Conservation (phyloP, 2,888 invertebrate genomes). For the Thalpophila matura region DNA sequence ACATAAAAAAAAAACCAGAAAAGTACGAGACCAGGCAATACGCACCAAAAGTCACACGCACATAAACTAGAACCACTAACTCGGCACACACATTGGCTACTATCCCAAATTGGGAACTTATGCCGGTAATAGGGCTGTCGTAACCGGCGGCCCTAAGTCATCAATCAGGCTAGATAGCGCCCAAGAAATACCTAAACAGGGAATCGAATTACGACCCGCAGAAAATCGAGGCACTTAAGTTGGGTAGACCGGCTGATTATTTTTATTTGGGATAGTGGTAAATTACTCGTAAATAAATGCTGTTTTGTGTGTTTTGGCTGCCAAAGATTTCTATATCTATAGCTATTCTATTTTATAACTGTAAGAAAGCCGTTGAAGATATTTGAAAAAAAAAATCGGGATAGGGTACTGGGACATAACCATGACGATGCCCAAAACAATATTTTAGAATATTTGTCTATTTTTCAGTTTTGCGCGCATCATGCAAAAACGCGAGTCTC, state of each 20-base stretch:
- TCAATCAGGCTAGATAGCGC: constrained; percentile 57
- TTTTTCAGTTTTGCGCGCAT: no score
- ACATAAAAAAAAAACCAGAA: no score
- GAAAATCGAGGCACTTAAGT: constrained; percentile 32
- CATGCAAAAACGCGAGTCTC: no score
- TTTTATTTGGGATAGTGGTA: constrained; percentile 27
- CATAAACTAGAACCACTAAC: constrained; percentile 6
- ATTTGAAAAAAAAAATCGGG: no score
- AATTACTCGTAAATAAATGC: constrained; percentile 18
- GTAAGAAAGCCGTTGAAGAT: no score
- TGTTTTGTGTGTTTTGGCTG: neutral
- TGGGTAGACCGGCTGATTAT: constrained; percentile 29
- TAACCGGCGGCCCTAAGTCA: constrained; percentile 28
- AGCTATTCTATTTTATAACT: no score
- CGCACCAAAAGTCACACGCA: no score
- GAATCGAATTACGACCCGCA: constrained; percentile 52
- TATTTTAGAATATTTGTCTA: no score
- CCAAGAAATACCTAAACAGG: constrained; percentile 49
- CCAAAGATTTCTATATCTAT: no score
- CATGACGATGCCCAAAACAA: no score
- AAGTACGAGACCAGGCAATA: no score
- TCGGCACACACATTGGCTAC: constrained; percentile 19
- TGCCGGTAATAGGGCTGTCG: constrained; percentile 45
- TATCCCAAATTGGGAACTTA: constrained; percentile 41
- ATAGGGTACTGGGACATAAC: no score